Evolutionary conservation across 2,888 invertebrate genomes (phyloP).

Genomic region (Automeris io): DNA sequence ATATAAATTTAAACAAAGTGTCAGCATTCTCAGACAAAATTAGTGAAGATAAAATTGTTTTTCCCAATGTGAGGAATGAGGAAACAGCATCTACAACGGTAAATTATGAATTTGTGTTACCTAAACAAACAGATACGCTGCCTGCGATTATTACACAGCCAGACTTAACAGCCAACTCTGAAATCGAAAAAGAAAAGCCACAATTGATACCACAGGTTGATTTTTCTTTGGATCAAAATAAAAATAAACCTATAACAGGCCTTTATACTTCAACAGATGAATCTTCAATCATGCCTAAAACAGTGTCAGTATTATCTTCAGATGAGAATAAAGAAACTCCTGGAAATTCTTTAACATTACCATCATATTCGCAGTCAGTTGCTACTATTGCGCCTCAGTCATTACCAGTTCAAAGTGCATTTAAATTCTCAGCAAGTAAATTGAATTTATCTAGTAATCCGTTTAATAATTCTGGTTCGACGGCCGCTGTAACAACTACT

Average conservation of each 20-base stretch:
- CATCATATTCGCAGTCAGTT: neutral
- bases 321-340: neutral
- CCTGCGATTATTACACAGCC: constrained; percentile 11
- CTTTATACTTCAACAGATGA: neutral
- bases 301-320: neutral
- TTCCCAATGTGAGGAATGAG: constrained; percentile 15
- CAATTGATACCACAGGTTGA: constrained; percentile 43
- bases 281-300: neutral
- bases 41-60: constrained; percentile 19
- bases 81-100: constrained; percentile 31
- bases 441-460: constrained; percentile 2
- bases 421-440: constrained; percentile 2
- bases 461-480: neutral
- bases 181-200: constrained; percentile 28
- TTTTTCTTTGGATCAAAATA: constrained; percentile 8
- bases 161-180: constrained; percentile 15
- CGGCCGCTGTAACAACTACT: neutral
- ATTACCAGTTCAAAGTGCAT: constrained; percentile 2
- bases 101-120: constrained; percentile 46
- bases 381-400: neutral
- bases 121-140: constrained; percentile 21
- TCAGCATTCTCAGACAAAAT: constrained; percentile 35
- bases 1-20: constrained; percentile 42
- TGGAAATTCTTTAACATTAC: neutral
- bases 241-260: neutral